Conservation (phyloP, 2,113 vertebrate genomes). For the Gymnocephalus cernua region DNA sequence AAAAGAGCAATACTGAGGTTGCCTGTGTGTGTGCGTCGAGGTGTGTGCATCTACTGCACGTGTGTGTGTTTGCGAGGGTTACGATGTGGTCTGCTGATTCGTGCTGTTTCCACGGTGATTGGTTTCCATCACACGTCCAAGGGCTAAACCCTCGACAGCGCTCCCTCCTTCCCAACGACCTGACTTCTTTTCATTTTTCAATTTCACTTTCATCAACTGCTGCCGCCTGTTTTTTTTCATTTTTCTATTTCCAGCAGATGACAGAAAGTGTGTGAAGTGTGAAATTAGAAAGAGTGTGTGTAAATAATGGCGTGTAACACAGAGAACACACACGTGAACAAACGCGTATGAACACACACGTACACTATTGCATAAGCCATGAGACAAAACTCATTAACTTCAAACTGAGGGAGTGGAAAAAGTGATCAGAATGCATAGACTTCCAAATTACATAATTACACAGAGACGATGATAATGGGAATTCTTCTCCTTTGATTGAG, state of each 20-base stretch:
- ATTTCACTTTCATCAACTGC: conserved; percentile 80
- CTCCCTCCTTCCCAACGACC: conserved; percentile 49
- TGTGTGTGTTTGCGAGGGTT: conserved; percentile 29
- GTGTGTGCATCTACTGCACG: not conserved
- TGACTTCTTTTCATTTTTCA: conserved; percentile 82
- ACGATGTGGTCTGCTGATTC: conserved; percentile 69
- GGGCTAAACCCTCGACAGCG: conserved; percentile 73
- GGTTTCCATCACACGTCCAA: conserved; percentile 78
- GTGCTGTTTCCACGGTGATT: conserved; percentile 80
- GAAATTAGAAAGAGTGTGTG: conserved; percentile 83
- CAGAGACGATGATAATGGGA: conserved; percentile 44
- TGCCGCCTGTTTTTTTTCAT: conserved; percentile 71
- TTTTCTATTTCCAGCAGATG: conserved; percentile 78
- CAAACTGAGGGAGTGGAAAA: conserved; percentile 63
- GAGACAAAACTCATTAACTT: conserved; percentile 75
- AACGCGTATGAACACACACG: conserved; percentile 41
- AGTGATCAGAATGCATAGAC: conserved; percentile 48
- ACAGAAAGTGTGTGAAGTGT: conserved; percentile 82
- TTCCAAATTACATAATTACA: conserved; percentile 67
- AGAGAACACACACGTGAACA: conserved; percentile 65
- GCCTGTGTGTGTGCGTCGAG: conserved; percentile 14
- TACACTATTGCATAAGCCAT: conserved; percentile 67
- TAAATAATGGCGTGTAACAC: conserved; percentile 79
- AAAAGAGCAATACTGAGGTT: conserved; percentile 65
- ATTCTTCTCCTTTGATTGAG: conserved; percentile 37